Conservation (phyloP, 2,888 invertebrate genomes). For the Podabrus alpinus region DNA sequence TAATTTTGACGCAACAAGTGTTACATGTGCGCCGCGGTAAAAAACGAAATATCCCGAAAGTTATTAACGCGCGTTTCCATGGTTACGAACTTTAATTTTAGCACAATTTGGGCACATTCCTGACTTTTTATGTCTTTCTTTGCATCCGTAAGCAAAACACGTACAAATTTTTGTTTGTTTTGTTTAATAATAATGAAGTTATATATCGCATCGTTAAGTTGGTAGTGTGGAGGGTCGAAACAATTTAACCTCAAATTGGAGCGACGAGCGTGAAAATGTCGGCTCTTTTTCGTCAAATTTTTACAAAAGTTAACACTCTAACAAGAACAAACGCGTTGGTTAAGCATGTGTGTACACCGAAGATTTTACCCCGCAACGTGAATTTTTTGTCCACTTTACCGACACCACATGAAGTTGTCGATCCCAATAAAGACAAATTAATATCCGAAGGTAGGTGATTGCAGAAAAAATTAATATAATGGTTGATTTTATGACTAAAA, state of each 20-base stretch:
- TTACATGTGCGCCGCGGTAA: not conserved
- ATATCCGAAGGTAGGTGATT: slow-evolving; percentile 36
- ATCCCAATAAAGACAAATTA: slow-evolving; percentile 42
- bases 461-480: not conserved
- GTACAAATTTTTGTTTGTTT: too few species aligned
- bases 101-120: not conserved
- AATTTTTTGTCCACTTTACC: slow-evolving; percentile 11
- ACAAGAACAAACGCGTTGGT: slow-evolving; percentile 3
- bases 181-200: too few species aligned
- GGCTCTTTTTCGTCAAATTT: slow-evolving; percentile 11
- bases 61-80: not conserved
- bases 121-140: not conserved
- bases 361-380: not conserved
- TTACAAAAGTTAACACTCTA: not conserved
- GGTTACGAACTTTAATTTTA: not conserved
- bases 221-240: not conserved
- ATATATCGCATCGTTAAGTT: not conserved
- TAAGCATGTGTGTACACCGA: not conserved
- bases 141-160: too few species aligned
- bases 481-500: not conserved
- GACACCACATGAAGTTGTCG: slow-evolving; percentile 46
- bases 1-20: slow-evolving; percentile 18
- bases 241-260: not conserved
- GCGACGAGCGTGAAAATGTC: slow-evolving; percentile 12
- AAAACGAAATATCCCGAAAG: not conserved